phyloP scores from a whole-genome alignment of 2,797 vertebrate genomes.

The Lagothrix lagotricha region DNA sequence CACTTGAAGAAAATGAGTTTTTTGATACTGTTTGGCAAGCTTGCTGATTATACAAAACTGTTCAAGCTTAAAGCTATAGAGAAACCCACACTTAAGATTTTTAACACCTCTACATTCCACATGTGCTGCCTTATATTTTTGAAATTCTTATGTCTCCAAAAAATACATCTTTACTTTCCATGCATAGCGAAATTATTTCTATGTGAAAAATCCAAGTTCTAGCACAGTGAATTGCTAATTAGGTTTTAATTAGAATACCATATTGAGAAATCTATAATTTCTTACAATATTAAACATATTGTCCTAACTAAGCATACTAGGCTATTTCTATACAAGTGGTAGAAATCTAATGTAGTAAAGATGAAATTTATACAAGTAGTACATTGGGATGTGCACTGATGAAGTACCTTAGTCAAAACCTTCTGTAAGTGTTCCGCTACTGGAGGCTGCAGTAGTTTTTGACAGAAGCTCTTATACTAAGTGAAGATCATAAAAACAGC shows the following conservation, averaged over 20 bases:
- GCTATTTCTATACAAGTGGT: neutral
- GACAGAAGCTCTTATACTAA: neutral
- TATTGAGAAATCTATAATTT: slow-evolving; percentile 64
- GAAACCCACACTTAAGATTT: slow-evolving; percentile 67
- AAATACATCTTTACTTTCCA: slow-evolving; percentile 70
- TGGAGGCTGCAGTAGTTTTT: neutral
- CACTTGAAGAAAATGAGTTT: slow-evolving; percentile 78
- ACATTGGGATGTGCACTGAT: neutral
- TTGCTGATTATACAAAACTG: slow-evolving; percentile 69
- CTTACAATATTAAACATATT: slow-evolving; percentile 64
- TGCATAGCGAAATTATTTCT: slow-evolving; percentile 63
- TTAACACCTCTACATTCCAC: slow-evolving; percentile 77
- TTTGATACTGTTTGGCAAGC: slow-evolving; percentile 70
- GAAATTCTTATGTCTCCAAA: slow-evolving; percentile 68
- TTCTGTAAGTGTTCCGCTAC: neutral
- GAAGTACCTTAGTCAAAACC: neutral
- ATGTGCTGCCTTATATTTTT: slow-evolving; percentile 73
- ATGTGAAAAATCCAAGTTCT: slow-evolving; percentile 59
- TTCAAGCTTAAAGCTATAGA: slow-evolving; percentile 62
- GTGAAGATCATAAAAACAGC: neutral
- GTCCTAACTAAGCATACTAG: slow-evolving; percentile 15
- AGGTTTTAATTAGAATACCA: slow-evolving; percentile 75
- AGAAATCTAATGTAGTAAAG: neutral
- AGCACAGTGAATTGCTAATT: slow-evolving; percentile 70
- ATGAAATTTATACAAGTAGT: neutral